Percentiles rank a stretch among this genome's conserved stretches.
Conservation (phyloP, 1,140 invertebrate genomes). For the Atopsyche davidsoni region DNA sequence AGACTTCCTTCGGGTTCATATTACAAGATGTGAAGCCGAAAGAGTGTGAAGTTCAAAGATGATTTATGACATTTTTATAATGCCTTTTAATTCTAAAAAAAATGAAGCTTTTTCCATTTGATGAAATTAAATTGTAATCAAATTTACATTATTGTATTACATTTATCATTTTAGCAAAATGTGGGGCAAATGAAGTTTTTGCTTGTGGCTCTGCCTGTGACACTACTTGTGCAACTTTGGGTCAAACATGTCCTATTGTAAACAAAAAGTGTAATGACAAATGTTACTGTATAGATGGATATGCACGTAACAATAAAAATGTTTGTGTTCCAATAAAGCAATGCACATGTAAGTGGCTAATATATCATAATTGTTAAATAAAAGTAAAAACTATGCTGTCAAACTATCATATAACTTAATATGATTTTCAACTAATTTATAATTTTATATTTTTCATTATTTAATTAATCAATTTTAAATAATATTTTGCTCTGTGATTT, state of each 20-base stretch:
- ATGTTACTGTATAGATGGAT: constrained; percentile 48
- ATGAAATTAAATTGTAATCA: too few species aligned
- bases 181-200: constrained; percentile 36
- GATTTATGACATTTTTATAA: not conserved
- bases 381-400: too few species aligned
- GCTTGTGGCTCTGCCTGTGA: constrained; percentile 40
- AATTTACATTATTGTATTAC: too few species aligned
- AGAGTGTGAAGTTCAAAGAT: constrained; percentile 27
- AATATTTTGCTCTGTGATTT: not conserved
- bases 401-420: too few species aligned
- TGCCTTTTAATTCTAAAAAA: not conserved
- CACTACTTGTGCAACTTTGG: constrained; percentile 39
- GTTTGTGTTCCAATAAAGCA: constrained; percentile 39
- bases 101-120: not conserved
- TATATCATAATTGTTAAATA: too few species aligned
- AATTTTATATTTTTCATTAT: too few species aligned
- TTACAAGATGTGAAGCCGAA: constrained; percentile 29
- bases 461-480: not conserved
- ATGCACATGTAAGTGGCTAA: constrained; percentile 29
- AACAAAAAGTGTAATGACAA: constrained; percentile 46
- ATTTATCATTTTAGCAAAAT: not conserved
- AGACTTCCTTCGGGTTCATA: constrained; percentile 25
- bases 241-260: constrained; percentile 41
- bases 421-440: too few species aligned
- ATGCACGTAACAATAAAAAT: constrained; percentile 37